Evolutionary conservation across 2,797 vertebrate genomes (phyloP).

Genomic region (Numenius phaeopus): DNA sequence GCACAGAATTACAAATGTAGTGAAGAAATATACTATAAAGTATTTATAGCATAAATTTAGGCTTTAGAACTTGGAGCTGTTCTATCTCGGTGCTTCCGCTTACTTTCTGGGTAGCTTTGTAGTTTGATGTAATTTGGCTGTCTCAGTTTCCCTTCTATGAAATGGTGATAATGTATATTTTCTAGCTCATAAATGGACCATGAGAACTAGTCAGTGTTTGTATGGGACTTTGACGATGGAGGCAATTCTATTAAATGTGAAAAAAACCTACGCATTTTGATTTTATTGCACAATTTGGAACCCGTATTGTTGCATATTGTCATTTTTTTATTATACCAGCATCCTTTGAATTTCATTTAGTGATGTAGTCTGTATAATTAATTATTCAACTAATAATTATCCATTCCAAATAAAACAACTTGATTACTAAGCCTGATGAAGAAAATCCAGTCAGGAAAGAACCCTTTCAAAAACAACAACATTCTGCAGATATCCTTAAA

Average conservation of each 20-base stretch:
- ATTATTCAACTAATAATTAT: conserved; percentile 64
- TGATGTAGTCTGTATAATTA: conserved; percentile 48
- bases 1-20: background rate
- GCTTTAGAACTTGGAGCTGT: background rate
- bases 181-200: background rate
- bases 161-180: background rate
- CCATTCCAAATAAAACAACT: conserved; percentile 48
- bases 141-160: background rate
- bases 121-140: background rate
- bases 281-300: background rate
- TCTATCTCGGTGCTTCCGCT: background rate
- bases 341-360: conserved; percentile 13
- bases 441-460: conserved; percentile 58
- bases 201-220: background rate
- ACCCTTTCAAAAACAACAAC: conserved; percentile 56
- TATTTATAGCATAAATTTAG: conserved; percentile 3
- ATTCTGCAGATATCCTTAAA: conserved; percentile 57
- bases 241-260: background rate
- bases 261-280: background rate
- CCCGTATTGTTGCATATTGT: background rate
- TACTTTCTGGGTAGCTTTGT: background rate
- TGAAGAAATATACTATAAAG: background rate
- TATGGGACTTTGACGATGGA: background rate
- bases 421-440: conserved; percentile 68
- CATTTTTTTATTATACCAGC: background rate